Conservation (phyloP, 92 coral and sea anemone species). For the Paramuricea clavata region DNA sequence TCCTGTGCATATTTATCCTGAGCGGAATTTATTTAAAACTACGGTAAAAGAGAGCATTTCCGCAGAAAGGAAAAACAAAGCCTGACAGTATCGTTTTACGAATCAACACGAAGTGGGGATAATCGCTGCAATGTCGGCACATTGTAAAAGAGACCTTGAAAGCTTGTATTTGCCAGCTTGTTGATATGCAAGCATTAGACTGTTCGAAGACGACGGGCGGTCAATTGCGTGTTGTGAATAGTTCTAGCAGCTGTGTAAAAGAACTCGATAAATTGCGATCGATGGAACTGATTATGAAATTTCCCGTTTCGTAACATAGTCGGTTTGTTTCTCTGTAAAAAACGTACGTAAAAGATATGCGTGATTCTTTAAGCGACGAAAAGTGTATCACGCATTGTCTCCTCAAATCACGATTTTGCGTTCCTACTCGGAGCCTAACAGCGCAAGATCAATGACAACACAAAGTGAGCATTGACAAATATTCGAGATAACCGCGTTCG, state of each 20-base stretch:
- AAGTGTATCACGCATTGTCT: not conserved
- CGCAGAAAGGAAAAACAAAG: slow-evolving; percentile 9
- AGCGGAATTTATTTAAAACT: not conserved
- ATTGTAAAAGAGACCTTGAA: slow-evolving; percentile 32
- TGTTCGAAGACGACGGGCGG: slow-evolving; percentile 14
- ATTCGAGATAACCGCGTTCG: not conserved
- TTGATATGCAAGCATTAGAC: slow-evolving; percentile 37
- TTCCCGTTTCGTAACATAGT: not conserved
- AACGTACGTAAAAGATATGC: not conserved
- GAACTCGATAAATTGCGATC: slow-evolving; percentile 16
- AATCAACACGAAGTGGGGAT: slow-evolving; percentile 28
- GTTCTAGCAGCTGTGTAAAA: slow-evolving; percentile 27
- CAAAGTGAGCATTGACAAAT: not conserved
- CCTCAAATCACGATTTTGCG: not conserved
- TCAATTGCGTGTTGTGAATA: slow-evolving; percentile 20
- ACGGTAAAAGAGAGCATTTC: slow-evolving; percentile 15
- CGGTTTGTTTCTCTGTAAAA: slow-evolving; percentile 8
- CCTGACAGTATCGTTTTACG: slow-evolving; percentile 25
- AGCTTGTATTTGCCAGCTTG: slow-evolving; percentile 15
- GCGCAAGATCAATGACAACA: slow-evolving; percentile 30
- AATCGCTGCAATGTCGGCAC: slow-evolving; percentile 40
- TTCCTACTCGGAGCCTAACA: slow-evolving; percentile 20
- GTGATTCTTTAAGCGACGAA: not conserved
- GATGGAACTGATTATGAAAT: slow-evolving; percentile 4
- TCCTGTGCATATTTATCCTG: not conserved